These are phyloP conservation scores for Synchiropus splendidus DNA, from an alignment of 2,113 vertebrate species.

Conservation along the genomic window DNA sequence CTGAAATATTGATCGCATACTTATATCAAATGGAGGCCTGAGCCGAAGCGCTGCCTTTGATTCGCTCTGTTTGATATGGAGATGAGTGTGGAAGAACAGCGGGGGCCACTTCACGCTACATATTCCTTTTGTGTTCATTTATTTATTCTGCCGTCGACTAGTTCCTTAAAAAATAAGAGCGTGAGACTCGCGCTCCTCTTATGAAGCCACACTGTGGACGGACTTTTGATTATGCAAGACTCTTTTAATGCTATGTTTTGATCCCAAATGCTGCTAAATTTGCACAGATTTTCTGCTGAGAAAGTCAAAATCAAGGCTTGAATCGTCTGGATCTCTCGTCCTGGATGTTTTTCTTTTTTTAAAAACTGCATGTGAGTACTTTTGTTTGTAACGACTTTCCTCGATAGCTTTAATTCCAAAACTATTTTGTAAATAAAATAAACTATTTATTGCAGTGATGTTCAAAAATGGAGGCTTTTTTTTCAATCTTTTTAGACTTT, in stretches of 20 bases:
- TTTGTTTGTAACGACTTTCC: too few relatives aligned
- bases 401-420: too few relatives aligned
- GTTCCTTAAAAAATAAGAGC: conserved; percentile 9
- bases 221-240: too few relatives aligned
- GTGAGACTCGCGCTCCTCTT: neutral
- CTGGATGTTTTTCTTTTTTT: too few relatives aligned
- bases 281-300: conserved; percentile 46
- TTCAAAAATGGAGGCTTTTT: too few relatives aligned
- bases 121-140: conserved; percentile 55
- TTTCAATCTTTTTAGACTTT: too few relatives aligned
- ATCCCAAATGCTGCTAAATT: conserved; percentile 53
- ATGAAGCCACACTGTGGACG: conserved; percentile 13
- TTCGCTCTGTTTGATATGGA: conserved; percentile 54
- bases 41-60: conserved; percentile 57
- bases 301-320: conserved; percentile 22
- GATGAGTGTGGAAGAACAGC: conserved; percentile 51
- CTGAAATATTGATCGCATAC: conserved; percentile 68
- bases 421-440: neutral
- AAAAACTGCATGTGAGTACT: too few relatives aligned
- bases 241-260: conserved; percentile 1
- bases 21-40: conserved; percentile 57
- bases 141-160: conserved; percentile 59
- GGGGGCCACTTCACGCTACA: conserved; percentile 36
- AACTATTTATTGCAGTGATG: neutral
- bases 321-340: neutral